Evolutionary conservation across 1,140 invertebrate species (phyloP).

Genomic region (Chlorops oryzae): DNA sequence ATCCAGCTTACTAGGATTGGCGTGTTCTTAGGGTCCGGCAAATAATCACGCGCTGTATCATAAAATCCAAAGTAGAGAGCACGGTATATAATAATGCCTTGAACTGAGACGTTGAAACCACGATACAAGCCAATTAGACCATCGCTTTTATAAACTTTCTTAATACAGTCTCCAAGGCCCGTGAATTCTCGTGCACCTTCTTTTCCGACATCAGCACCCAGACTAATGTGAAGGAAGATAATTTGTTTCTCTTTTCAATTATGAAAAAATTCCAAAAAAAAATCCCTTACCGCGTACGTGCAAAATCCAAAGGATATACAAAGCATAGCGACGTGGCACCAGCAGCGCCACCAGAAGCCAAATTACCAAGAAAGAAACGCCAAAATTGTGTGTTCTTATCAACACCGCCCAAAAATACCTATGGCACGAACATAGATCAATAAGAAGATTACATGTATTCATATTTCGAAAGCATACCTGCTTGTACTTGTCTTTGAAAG

Average conservation of each 20-base stretch:
- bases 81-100: constrained; percentile 81
- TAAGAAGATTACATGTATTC: neutral
- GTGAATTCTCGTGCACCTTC: constrained; percentile 73
- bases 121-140: constrained; percentile 80
- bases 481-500: constrained; percentile 88
- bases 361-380: constrained; percentile 76
- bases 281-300: constrained; percentile 60
- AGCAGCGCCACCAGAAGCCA: constrained; percentile 88
- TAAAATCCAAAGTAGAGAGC: constrained; percentile 87
- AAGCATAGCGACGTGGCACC: constrained; percentile 88
- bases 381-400: constrained; percentile 81
- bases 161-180: constrained; percentile 77
- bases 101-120: constrained; percentile 87
- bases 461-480: constrained; percentile 57
- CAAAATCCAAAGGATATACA: constrained; percentile 92
- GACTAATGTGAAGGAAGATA: constrained; percentile 20
- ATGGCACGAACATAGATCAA: neutral
- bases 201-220: constrained; percentile 79
- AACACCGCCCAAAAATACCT: constrained; percentile 54
- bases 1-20: constrained; percentile 53
- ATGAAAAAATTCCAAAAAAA: constrained; percentile 42
- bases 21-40: constrained; percentile 78
- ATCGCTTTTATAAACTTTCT: constrained; percentile 80
- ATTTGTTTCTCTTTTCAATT: neutral
- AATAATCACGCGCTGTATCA: constrained; percentile 70